Evolutionary conservation across 2,113 vertebrate species (phyloP), one percentile per base, ranked within the genome.

Genomic region (Dendrocopos noguchii): DNA sequence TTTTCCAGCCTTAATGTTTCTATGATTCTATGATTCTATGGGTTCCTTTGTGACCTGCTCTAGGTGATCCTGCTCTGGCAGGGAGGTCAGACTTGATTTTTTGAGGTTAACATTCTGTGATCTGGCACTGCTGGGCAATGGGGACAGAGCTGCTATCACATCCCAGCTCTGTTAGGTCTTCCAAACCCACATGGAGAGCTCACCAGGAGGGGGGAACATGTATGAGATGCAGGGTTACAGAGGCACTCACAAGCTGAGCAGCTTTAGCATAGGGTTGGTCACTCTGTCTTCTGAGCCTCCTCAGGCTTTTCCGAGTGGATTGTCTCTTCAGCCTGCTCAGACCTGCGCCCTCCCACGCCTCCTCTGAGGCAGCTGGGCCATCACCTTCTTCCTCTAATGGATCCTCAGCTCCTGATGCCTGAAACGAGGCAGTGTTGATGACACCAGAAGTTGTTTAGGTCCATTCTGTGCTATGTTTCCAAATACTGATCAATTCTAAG

Each of bases 261-360:
- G 28, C 39, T 90, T 97, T 94, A 22, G 75, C 91, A 42, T 98
- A 90, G 71, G 91, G 95, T 33, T 88, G 72, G 29, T 75, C 80
- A 12, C 90, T 79, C 74, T 95, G 53, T 9, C 46, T 81, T 83
- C 64, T 74, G 81, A 91, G 52, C 36, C 75, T 88, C 80, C 97
- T 97, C 2, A 95, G 93, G 68, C 97, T 97, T 60, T 95, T 97
- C 50, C 92, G 97, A 46, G 91, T 97, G 29, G 97, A 98, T 74
- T 95, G 98, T 80, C 96, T 97, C 66, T 92, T 97, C 81, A 87
- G 57, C 18, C 96, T 56, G 28, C 95, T 82, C 10, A 50, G 64
- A 31, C 94, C 28, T 4, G 90, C 39, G 60, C 33, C 28, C 22
- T 92, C 95, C 36, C 77, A 4, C 13, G 91, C 52, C 74, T 87